phyloP scores from a whole-genome alignment of 2,888 invertebrate genomes.

The Pristionchus entomophagus region DNA sequence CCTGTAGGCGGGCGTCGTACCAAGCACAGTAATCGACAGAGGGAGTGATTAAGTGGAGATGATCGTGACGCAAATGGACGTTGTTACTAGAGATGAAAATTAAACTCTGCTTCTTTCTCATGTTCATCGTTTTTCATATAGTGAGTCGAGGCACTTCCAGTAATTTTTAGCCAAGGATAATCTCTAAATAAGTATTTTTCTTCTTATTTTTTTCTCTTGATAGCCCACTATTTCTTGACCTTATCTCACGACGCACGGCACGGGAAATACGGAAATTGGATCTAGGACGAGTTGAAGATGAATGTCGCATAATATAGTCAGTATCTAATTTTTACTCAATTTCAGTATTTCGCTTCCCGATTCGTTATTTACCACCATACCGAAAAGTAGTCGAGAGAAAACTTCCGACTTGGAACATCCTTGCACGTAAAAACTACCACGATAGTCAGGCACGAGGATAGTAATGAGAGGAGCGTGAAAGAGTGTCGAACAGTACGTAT shows the following conservation, averaged over 20 bases:
- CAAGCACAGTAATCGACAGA: no score
- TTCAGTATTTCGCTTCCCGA: neutral
- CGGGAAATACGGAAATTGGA: neutral
- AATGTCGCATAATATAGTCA: neutral
- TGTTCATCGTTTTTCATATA: neutral
- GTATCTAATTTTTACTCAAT: neutral
- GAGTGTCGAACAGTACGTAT: neutral
- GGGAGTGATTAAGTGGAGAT: no score
- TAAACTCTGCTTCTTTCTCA: neutral
- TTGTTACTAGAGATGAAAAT: no score
- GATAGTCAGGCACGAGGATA: neutral
- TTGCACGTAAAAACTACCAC: neutral
- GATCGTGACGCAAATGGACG: no score
- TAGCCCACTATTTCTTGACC: neutral
- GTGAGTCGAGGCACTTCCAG: neutral
- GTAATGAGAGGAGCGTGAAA: neutral
- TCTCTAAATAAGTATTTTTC: neutral
- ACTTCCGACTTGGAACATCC: neutral
- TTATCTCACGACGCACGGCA: neutral
- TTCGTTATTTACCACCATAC: neutral
- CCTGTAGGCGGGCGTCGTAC: no score
- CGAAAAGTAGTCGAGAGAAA: neutral
- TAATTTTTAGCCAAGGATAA: neutral
- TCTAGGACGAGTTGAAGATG: neutral
- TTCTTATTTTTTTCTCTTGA: neutral